Percentiles rank a stretch among this genome's conserved stretches.
Evolutionary conservation across 2,797 vertebrate species (phyloP).

Genomic region (Sebastolobus alascanus): DNA sequence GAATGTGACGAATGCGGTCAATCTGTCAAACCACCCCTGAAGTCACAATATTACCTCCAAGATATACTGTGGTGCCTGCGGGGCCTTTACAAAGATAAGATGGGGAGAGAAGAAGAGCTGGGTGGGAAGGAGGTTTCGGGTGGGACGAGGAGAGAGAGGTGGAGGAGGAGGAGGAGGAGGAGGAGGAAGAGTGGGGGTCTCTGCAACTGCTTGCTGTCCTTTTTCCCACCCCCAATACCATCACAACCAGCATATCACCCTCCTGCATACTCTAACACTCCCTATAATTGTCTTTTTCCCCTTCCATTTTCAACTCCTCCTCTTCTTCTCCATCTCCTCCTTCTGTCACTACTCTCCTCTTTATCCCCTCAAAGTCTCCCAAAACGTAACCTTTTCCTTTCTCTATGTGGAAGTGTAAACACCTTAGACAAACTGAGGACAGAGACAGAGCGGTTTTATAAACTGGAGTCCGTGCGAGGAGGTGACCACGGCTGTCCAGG

Average conservation of each 20-base stretch:
- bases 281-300: slow-evolving; percentile 72
- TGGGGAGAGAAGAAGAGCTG: slow-evolving; percentile 38
- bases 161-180: neutral
- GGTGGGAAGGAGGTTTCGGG: slow-evolving; percentile 45
- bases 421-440: slow-evolving; percentile 63
- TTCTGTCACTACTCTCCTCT: slow-evolving; percentile 39
- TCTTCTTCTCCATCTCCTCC: slow-evolving; percentile 46
- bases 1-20: slow-evolving; percentile 89
- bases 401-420: slow-evolving; percentile 70
- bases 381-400: slow-evolving; percentile 43
- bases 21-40: slow-evolving; percentile 87
- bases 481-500: slow-evolving; percentile 49
- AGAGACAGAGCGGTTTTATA: slow-evolving; percentile 37
- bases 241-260: slow-evolving; percentile 48
- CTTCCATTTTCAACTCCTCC: slow-evolving; percentile 70
- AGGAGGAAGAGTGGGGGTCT: neutral
- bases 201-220: slow-evolving; percentile 59
- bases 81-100: slow-evolving; percentile 78
- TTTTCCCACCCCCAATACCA: slow-evolving; percentile 46
- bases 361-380: slow-evolving; percentile 8
- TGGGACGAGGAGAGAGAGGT: slow-evolving; percentile 15
- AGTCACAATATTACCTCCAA: slow-evolving; percentile 85
- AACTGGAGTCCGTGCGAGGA: slow-evolving; percentile 36
- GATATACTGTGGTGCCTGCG: slow-evolving; percentile 85
- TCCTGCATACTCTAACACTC: slow-evolving; percentile 63